phyloP scores from a whole-genome alignment of 2,888 invertebrate species.

The Pollenia griseotomentosa region DNA sequence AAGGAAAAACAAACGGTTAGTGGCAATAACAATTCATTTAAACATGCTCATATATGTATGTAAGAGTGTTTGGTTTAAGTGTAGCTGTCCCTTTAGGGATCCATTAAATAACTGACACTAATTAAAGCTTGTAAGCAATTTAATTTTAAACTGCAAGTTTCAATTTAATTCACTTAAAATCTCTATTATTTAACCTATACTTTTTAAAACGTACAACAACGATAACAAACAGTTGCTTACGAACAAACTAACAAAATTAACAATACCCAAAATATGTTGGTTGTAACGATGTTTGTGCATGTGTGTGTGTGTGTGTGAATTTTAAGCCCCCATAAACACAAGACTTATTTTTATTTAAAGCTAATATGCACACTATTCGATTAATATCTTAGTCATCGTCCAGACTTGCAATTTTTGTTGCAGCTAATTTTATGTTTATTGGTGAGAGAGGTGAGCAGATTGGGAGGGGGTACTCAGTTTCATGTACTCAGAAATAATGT shows the following conservation, averaged over 20 bases:
- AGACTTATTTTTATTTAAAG: too few species aligned
- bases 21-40: slow-evolving; percentile 14
- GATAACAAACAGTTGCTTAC: too few species aligned
- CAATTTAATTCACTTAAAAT: slow-evolving; percentile 69
- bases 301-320: too few species aligned
- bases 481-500: too few species aligned
- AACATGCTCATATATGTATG: not conserved
- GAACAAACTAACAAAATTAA: not conserved
- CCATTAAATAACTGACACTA: slow-evolving; percentile 55
- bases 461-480: too few species aligned
- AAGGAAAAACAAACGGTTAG: slow-evolving; percentile 31
- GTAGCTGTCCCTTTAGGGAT: slow-evolving; percentile 32
- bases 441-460: too few species aligned
- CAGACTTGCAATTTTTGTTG: too few species aligned
- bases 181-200: slow-evolving; percentile 47
- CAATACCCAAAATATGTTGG: slow-evolving; percentile 15
- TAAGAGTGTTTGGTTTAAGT: not conserved
- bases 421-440: too few species aligned
- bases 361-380: too few species aligned
- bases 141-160: slow-evolving; percentile 52
- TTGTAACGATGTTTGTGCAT: not conserved
- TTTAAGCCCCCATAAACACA: too few species aligned
- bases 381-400: too few species aligned
- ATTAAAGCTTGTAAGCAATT: slow-evolving; percentile 64
- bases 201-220: not conserved